Base-by-base conservation (phyloP, 2,888 invertebrate genomes). In the Oligia strigilis region DNA sequence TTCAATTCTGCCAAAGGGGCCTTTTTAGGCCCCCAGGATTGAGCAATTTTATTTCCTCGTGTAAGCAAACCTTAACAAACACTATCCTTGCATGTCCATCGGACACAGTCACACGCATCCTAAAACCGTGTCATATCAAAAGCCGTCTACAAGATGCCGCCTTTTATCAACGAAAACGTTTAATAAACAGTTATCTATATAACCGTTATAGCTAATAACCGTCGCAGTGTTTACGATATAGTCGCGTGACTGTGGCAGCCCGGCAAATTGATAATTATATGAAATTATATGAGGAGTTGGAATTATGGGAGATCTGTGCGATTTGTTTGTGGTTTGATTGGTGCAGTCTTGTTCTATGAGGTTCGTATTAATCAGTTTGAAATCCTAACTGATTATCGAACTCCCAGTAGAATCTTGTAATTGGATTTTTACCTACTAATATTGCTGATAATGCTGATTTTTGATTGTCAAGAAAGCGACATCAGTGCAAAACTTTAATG, bases 261-360 rank as follows among this genome's bases (percentile, higher is more conserved):
- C 36, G 36, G 79, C 71, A 77, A 83, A 88, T 88, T 72, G 78
- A 81, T 88, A 87, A 88, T 88, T 79, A 85, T 52, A 76, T 71
- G 66, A 70, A 66, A 85, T 75, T 79, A 69, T 55, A 72, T 62
- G 66, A 73, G 14, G 74, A 69, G 6, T 49, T 52, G 13, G 46
- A 62, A 29, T 74, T 74, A 73, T 55, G 40, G 14, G 14, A 14
- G 46, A 70, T 73, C 62, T 77, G 62, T 72, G 73, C 64, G 86
- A 77, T 85, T 74, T 49, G 86, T 83, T 80, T 87, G 71, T 78
- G 72, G 75, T 74, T 75, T 81, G 60, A 85, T 88, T 81, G 75
- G 69, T 40, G 64, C 29, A 17, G 9, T 5, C 1, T 52, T 78
- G 23, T 17, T 40, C 49, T 43, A 60, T 9, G 13, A 65, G 23